A percentile compares a stretch with the other conserved stretches of the same genome.
Conservation (phyloP, 1,140 invertebrate genomes). For the Leptinotarsa undecemlineata region DNA sequence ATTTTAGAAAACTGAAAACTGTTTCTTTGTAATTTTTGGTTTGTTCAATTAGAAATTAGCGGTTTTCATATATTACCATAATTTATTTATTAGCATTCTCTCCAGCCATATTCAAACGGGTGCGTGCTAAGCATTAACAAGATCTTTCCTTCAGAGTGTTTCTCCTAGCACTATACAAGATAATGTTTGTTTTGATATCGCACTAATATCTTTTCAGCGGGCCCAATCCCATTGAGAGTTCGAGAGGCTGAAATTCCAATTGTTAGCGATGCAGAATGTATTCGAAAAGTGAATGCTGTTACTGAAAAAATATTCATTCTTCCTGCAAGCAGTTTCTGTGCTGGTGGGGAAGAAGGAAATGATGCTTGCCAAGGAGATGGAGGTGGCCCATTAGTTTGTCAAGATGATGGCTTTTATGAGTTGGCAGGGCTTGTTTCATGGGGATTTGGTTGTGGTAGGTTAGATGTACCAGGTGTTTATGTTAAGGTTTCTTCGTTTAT, state of each 20-base stretch:
- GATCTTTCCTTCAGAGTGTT: no score
- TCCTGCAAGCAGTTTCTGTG: slow-evolving; percentile 90
- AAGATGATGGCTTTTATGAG: slow-evolving; percentile 91
- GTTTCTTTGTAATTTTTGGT: no score
- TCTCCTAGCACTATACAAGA: no score
- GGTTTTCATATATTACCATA: no score
- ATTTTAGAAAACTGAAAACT: no score
- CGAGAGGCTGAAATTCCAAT: slow-evolving; percentile 91
- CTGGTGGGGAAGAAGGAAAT: slow-evolving; percentile 88
- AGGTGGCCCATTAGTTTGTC: slow-evolving; percentile 87
- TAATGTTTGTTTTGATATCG: background rate
- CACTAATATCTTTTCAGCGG: slow-evolving; percentile 63
- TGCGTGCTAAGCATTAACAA: no score
- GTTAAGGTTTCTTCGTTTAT: slow-evolving; percentile 93
- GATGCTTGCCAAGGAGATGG: slow-evolving; percentile 95
- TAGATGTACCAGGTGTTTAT: slow-evolving; percentile 90
- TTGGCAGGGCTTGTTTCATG: slow-evolving; percentile 88
- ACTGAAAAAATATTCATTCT: slow-evolving; percentile 93
- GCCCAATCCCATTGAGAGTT: slow-evolving; percentile 85
- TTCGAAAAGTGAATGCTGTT: slow-evolving; percentile 89
- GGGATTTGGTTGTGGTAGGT: slow-evolving; percentile 89
- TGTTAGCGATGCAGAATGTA: slow-evolving; percentile 89
- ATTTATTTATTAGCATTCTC: no score
- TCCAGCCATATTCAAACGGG: no score
- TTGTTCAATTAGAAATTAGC: no score